Evolutionary conservation across 2,797 vertebrate species (phyloP).

Genomic region (Propithecus perrieri): DNA sequence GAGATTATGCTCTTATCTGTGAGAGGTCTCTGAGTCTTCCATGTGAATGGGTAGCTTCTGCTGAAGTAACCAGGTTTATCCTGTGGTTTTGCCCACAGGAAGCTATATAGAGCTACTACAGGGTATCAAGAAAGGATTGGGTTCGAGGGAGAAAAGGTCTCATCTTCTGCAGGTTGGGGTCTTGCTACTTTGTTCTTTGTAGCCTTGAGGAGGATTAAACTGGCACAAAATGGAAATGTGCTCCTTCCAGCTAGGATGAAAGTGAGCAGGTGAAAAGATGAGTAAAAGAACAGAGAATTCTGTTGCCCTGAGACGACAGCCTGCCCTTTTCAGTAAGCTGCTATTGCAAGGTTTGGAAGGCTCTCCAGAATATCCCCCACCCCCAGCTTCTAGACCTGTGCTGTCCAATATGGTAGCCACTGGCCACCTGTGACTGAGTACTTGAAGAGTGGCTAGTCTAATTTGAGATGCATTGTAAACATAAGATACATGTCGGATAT

Average conservation of each 20-base stretch:
- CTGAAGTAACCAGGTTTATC: conserved; percentile 11
- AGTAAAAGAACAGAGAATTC: conserved; percentile 33
- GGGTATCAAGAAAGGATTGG: neutral
- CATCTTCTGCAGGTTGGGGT: neutral
- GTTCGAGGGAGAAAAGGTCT: conserved; percentile 15
- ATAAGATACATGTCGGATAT: conserved; percentile 32
- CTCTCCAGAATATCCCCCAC: neutral
- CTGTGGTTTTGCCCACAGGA: conserved; percentile 42
- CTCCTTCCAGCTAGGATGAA: conserved; percentile 44
- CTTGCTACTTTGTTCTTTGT: conserved; percentile 60
- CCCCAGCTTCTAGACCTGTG: neutral
- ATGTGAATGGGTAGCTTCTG: neutral
- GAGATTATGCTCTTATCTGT: conserved; percentile 29
- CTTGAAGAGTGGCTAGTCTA: neutral
- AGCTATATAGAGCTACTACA: neutral
- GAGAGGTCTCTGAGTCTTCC: neutral
- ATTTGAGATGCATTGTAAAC: conserved; percentile 35
- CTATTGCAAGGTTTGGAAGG: neutral
- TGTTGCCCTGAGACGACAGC: neutral
- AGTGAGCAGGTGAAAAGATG: conserved; percentile 42
- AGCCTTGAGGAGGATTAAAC: neutral
- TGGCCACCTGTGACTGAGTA: neutral
- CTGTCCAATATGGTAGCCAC: neutral
- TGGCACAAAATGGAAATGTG: conserved; percentile 24
- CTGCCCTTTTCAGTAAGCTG: conserved; percentile 28